phyloP scores from a whole-genome alignment of 2,797 vertebrate species.

The Helicolenus hilgendorfi region DNA sequence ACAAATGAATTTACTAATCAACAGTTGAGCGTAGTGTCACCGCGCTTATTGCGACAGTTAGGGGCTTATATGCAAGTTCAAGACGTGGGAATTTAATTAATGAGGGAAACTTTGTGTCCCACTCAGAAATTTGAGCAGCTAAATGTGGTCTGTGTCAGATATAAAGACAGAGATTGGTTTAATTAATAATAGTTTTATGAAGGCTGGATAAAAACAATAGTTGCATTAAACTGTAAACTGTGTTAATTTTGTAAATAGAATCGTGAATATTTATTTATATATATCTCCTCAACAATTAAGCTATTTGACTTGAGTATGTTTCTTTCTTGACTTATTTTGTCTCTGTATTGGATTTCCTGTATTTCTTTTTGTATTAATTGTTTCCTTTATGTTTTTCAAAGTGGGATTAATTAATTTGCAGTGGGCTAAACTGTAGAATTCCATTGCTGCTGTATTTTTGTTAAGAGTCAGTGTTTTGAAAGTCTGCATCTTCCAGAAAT shows the following conservation, averaged over 20 bases:
- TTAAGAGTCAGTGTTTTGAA: not conserved
- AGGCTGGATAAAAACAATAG: too few relatives aligned
- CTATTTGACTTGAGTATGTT: not conserved
- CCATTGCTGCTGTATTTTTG: not conserved
- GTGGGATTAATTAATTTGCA: too few relatives aligned
- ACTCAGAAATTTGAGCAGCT: not conserved
- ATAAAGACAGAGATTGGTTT: not conserved
- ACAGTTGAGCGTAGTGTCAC: not conserved
- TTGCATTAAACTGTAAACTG: too few relatives aligned
- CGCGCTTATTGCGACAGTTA: not conserved
- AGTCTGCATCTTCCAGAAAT: not conserved
- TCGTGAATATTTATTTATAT: not conserved
- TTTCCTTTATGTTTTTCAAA: not conserved
- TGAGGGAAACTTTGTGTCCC: not conserved
- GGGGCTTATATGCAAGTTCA: not conserved
- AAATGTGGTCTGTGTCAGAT: not conserved
- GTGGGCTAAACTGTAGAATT: too few relatives aligned
- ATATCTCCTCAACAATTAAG: not conserved
- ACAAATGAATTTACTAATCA: constrained; percentile 9
- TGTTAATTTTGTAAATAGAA: not conserved
- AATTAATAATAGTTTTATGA: too few relatives aligned
- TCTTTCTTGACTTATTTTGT: too few relatives aligned
- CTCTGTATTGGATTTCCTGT: too few relatives aligned
- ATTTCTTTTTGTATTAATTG: too few relatives aligned
- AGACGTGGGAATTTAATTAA: not conserved